These are phyloP conservation scores for Motacilla tschutschensis DNA, from an alignment of 2,113 vertebrate genomes.

Conservation along the genomic window DNA sequence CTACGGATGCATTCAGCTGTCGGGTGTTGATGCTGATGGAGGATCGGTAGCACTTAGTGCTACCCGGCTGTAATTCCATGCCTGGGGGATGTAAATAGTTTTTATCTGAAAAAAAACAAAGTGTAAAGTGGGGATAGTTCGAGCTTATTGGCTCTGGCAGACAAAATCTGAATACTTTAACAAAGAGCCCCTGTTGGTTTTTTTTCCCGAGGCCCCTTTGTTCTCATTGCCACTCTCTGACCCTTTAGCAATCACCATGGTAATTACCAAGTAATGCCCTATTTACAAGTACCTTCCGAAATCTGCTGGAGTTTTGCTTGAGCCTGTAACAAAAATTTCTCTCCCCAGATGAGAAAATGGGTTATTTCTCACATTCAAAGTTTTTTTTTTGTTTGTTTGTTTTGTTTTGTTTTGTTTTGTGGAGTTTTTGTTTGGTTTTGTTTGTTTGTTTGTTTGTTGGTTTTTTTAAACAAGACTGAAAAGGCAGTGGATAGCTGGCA, in stretches of 20 bases:
- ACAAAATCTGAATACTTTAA: constrained; percentile 23
- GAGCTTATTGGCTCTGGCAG: neutral
- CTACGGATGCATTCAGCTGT: neutral
- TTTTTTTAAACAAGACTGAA: neutral
- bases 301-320: constrained; percentile 1
- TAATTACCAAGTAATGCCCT: constrained; percentile 19
- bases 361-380: neutral
- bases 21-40: neutral
- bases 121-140: neutral
- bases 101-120: neutral
- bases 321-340: neutral
- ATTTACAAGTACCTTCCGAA: constrained; percentile 16
- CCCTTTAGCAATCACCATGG: constrained; percentile 11
- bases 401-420: too few relatives aligned
- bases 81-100: neutral
- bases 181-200: neutral
- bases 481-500: neutral
- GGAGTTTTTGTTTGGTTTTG: neutral
- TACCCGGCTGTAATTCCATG: neutral
- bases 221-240: neutral
- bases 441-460: too few relatives aligned
- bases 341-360: neutral
- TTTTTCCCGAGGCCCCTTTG: neutral
- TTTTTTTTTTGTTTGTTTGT: neutral
- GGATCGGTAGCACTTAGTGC: neutral